Evolutionary conservation across 1,140 invertebrate genomes (phyloP).

Genomic region (Bombus turneri): DNA sequence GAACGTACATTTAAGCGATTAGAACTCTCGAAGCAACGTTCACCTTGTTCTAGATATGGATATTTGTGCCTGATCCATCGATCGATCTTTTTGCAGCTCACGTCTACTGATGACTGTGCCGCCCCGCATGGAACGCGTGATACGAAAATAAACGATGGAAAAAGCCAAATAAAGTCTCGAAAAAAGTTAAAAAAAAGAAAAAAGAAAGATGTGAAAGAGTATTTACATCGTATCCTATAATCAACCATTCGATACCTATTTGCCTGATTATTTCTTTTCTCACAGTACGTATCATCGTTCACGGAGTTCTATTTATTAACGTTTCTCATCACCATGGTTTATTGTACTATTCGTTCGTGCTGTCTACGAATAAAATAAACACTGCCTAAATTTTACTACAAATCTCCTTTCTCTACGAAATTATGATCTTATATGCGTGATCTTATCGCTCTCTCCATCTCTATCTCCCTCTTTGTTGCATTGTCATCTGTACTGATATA

Average conservation of each 20-base stretch:
- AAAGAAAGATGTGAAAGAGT: conserved; percentile 64
- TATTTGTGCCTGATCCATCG: conserved; percentile 27
- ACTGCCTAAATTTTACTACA: conserved; percentile 72
- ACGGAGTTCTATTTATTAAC: conserved; percentile 74
- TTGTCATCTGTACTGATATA: background rate
- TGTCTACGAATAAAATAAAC: conserved; percentile 74
- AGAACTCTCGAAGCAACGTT: conserved; percentile 25
- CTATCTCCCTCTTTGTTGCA: background rate
- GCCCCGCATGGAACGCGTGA: conserved; percentile 72
- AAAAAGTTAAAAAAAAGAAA: conserved; percentile 68
- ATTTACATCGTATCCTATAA: conserved; percentile 42
- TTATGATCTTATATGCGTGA: background rate
- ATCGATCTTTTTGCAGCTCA: conserved; percentile 76
- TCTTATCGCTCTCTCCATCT: background rate
- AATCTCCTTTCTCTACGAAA: conserved; percentile 15
- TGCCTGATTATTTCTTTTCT: conserved; percentile 43
- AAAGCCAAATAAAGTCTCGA: conserved; percentile 55
- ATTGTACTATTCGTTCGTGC: conserved; percentile 71
- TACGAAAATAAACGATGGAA: conserved; percentile 67
- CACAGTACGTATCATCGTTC: conserved; percentile 61
- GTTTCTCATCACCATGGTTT: conserved; percentile 65
- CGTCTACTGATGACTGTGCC: conserved; percentile 76
- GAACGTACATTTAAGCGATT: too few relatives aligned
- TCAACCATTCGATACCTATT: conserved; percentile 50
- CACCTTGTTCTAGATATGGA: background rate